Evolutionary conservation across 2,797 vertebrate species (phyloP).

Genomic region (Artibeus jamaicensis): DNA sequence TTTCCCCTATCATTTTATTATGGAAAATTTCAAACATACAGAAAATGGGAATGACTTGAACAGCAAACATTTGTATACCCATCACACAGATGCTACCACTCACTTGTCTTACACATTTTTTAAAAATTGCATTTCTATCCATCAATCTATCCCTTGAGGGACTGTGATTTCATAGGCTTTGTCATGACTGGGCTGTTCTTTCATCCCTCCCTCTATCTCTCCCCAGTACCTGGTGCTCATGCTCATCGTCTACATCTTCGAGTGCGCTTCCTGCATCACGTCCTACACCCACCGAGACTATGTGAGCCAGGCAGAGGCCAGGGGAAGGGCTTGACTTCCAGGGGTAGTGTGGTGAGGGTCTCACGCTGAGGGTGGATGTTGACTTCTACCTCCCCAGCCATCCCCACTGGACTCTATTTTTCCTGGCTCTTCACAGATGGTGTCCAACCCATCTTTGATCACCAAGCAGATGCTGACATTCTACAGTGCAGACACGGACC

Average conservation of each 20-base stretch:
- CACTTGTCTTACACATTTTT: neutral
- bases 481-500: conserved; percentile 64
- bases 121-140: too few species aligned
- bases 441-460: conserved; percentile 84
- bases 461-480: conserved; percentile 86
- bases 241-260: conserved; percentile 86
- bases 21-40: neutral
- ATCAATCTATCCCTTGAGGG: rapidly evolving
- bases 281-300: conserved; percentile 86
- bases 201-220: neutral
- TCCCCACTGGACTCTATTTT: neutral
- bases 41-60: neutral
- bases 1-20: neutral
- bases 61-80: neutral
- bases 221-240: conserved; percentile 85
- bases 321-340: neutral
- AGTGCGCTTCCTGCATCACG: conserved; percentile 87
- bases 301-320: conserved; percentile 75
- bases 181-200: neutral
- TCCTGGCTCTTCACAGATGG: conserved; percentile 76
- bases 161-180: neutral
- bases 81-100: neutral
- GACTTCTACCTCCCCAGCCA: neutral
- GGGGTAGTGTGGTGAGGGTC: neutral
- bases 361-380: neutral